These are phyloP conservation scores for Drosophila paranaensis DNA, from an alignment of 2,888 invertebrate species.

Conservation along the genomic window DNA sequence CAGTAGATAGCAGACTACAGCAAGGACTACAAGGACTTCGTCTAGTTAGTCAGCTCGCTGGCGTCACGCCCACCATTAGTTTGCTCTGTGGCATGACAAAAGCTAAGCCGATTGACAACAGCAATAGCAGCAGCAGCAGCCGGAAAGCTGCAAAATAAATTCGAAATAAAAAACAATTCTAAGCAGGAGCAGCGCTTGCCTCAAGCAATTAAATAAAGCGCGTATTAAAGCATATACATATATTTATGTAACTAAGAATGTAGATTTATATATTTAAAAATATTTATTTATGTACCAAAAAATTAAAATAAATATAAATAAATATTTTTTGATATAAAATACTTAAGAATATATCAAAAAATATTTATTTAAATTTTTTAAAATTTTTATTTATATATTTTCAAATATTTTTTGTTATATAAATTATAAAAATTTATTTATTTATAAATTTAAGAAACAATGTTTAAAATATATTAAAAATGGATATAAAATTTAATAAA, in stretches of 20 bases:
- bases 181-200: not conserved
- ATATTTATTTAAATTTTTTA: too few relatives aligned
- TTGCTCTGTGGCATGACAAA: conserved; percentile 24
- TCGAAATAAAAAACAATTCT: not conserved
- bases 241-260: not conserved
- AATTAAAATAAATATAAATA: too few relatives aligned
- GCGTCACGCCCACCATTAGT: conserved; percentile 41
- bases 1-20: not conserved
- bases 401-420: not conserved
- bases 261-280: not conserved
- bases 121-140: not conserved
- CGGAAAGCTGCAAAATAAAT: conserved; percentile 3
- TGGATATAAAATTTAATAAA: too few relatives aligned
- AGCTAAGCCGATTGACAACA: conserved; percentile 45
- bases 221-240: not conserved
- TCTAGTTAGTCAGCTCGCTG: conserved; percentile 29
- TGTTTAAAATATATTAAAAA: too few relatives aligned
- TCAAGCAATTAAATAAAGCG: conserved; percentile 11
- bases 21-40: conserved; percentile 14
- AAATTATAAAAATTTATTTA: too few relatives aligned
- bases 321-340: too few relatives aligned
- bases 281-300: not conserved
- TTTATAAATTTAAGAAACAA: too few relatives aligned
- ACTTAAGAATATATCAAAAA: too few relatives aligned
- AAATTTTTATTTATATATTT: too few relatives aligned